Evolutionary conservation across 1,140 invertebrate genomes (phyloP), one percentile per base, ranked within the genome.

Genomic region (Plectrocnemia conspersa): DNA sequence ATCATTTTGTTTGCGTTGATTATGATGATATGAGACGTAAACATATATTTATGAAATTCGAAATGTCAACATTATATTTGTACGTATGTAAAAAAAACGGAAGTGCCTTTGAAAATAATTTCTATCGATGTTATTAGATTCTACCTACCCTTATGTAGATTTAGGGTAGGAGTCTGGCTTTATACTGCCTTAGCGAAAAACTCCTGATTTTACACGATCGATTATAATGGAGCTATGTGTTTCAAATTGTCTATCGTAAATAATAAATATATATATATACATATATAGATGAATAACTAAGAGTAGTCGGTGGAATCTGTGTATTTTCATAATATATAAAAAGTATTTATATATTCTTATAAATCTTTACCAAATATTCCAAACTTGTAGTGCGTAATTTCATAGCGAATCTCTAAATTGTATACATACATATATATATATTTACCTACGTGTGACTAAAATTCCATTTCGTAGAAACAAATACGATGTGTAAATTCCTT

Each of bases 111-210:
- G 41, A 52, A 9, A 52, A 32, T 54, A 59, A 60, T 54, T 27
- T 49, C 19, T 59, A 38, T 56, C 45, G 48, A 53, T 44, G 35
- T 55, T 53, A 36, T 32, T 45, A 56, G 29, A 59, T 24, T 23
- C 32, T 45, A 13, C 41, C 19, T 42, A 47, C 50, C 46, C 58
- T 36, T 27, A 10, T 22, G 45, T 52, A 48, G 52, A 19, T 36
- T 41, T 52, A 19, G 38, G 54, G 54, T 36, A 11, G 24, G 19
- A 32, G 24, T 49, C 36, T 56, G 54, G 54, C 50, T 60, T 60
- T 46, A 41, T 54, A 60, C 48, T 60, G 58, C 58, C 54, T 60
- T 60, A 60, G 54, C 54, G 54, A 60, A 45, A 44, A 54, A 59
- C 42, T 44, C 38, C 24, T 45, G 38, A 54, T 50, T 50, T 50